phyloP scores from a whole-genome alignment of 2,797 vertebrate genomes.

The Sebastes variabilis region DNA sequence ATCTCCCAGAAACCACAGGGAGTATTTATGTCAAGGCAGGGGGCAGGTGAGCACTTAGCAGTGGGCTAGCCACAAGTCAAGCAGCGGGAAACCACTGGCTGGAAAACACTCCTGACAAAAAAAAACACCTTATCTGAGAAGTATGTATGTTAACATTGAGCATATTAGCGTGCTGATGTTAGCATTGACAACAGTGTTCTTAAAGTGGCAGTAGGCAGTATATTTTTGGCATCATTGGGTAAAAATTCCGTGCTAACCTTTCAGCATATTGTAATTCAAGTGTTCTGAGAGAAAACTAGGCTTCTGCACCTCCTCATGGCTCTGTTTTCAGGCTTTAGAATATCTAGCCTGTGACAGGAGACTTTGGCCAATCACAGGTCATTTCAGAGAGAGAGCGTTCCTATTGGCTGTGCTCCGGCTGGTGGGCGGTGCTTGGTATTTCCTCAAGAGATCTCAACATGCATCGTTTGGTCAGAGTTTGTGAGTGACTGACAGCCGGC shows the following conservation, averaged over 20 bases:
- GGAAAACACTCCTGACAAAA: slow-evolving; percentile 3
- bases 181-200: not conserved
- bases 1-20: slow-evolving; percentile 31
- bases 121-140: not conserved
- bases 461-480: too few species aligned
- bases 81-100: slow-evolving; percentile 34
- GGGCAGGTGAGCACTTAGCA: slow-evolving; percentile 42
- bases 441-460: too few species aligned
- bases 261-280: too few species aligned
- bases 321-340: too few species aligned
- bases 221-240: too few species aligned
- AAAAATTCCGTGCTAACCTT: rapidly evolving
- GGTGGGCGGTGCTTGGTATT: too few species aligned
- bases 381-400: too few species aligned
- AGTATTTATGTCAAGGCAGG: slow-evolving; percentile 26
- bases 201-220: not conserved
- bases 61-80: slow-evolving; percentile 30
- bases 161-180: not conserved
- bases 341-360: rapidly evolving
- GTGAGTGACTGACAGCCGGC: too few species aligned
- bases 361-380: too few species aligned
- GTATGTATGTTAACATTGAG: not conserved
- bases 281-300: too few species aligned
- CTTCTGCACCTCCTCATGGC: too few species aligned
- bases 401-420: too few species aligned